Percentiles rank a stretch among this genome's conserved stretches.
Conservation (phyloP, 2,113 vertebrate species). For the Leptodactylus fuscus region DNA sequence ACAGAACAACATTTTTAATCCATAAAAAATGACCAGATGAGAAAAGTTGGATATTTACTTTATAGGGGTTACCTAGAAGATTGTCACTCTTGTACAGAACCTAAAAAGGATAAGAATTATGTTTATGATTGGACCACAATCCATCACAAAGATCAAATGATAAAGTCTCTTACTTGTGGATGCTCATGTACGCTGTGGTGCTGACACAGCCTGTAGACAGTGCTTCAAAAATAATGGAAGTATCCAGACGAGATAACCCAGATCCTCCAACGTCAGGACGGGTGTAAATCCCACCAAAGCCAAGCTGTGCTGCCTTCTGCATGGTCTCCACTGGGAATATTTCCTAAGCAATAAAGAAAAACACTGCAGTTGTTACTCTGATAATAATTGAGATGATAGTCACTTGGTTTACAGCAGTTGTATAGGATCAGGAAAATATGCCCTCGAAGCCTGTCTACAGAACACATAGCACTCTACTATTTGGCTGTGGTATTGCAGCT, state of each 20-base stretch:
- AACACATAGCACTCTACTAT: too few relatives aligned
- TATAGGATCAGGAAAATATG: too few relatives aligned
- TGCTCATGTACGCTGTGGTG: conserved; percentile 96
- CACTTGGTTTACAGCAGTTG: neutral
- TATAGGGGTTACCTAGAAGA: too few relatives aligned
- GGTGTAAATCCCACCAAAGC: conserved; percentile 92
- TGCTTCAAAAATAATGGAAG: conserved; percentile 94
- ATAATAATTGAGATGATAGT: neutral
- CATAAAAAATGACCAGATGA: too few relatives aligned
- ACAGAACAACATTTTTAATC: too few relatives aligned
- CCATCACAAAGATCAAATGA: neutral
- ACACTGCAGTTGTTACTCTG: neutral
- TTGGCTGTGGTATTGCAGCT: too few relatives aligned
- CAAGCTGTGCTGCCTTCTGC: conserved; percentile 88
- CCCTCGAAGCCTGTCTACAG: too few relatives aligned
- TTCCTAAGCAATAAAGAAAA: conserved; percentile 75
- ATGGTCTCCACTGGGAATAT: conserved; percentile 89
- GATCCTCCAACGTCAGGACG: conserved; percentile 90
- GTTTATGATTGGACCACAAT: neutral
- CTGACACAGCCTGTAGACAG: conserved; percentile 94
- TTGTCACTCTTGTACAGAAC: too few relatives aligned
- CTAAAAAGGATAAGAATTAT: neutral
- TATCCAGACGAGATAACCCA: conserved; percentile 91
- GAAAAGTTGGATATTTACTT: too few relatives aligned
- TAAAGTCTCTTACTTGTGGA: conserved; percentile 88